Evolutionary conservation across 1,140 invertebrate species (phyloP).

Genomic region (Papilio dardanus): DNA sequence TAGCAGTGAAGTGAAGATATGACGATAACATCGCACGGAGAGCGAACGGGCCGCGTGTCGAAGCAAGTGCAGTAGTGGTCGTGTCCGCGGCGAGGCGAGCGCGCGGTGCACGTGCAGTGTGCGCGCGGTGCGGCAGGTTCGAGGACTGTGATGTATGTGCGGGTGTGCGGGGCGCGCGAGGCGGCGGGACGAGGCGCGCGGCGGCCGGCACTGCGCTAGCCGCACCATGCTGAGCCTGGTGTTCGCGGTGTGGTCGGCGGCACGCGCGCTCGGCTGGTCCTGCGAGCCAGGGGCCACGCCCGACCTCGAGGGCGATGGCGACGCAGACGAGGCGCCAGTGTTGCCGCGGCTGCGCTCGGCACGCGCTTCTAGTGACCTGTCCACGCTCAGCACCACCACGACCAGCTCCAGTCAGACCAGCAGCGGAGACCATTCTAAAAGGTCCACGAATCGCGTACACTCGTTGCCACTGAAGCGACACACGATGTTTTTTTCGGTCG

Average conservation of each 20-base stretch:
- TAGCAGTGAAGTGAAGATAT: conserved; percentile 25
- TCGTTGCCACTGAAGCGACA: not conserved
- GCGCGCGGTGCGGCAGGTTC: conserved; percentile 41
- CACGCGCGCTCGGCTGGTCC: conserved; percentile 73
- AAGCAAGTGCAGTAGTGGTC: conserved; percentile 28
- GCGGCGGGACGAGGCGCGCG: conserved; percentile 59
- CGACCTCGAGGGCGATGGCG: conserved; percentile 52
- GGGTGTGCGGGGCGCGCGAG: conserved; percentile 46
- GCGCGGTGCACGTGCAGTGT: conserved; percentile 41
- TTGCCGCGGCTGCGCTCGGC: conserved; percentile 82
- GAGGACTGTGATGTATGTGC: conserved; percentile 53
- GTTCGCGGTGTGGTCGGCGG: conserved; percentile 61
- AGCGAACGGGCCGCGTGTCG: not conserved
- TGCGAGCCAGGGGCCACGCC: conserved; percentile 59
- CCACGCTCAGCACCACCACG: conserved; percentile 77
- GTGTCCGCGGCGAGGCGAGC: conserved; percentile 35
- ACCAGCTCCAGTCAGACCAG: conserved; percentile 77
- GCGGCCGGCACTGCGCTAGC: conserved; percentile 62
- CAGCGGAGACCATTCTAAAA: conserved; percentile 71
- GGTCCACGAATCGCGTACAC: conserved; percentile 57
- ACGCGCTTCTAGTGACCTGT: conserved; percentile 83
- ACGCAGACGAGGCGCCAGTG: conserved; percentile 70
- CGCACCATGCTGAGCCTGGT: conserved; percentile 71
- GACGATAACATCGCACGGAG: conserved; percentile 12
- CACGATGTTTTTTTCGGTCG: conserved; percentile 10